A percentile compares a stretch with the other conserved stretches of the same genome.
Conservation (phyloP, 2,888 invertebrate species). For the Archips crataeganus region DNA sequence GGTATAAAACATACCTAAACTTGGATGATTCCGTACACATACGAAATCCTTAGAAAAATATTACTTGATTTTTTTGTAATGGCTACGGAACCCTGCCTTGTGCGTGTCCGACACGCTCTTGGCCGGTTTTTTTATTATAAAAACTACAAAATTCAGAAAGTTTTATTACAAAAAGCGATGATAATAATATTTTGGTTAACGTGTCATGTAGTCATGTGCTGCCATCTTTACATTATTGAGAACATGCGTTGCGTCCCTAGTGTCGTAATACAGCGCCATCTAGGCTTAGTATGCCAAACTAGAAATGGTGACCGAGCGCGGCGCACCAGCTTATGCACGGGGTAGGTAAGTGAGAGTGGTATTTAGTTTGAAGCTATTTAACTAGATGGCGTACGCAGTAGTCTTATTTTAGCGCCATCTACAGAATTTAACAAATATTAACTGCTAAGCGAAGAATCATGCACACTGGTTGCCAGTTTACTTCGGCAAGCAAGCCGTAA, state of each 20-base stretch:
- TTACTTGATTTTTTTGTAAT: no score
- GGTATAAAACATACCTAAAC: no score
- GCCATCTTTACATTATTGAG: slow-evolving; percentile 13
- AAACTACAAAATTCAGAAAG: not conserved
- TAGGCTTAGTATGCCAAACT: not conserved
- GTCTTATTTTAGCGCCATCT: slow-evolving; percentile 25
- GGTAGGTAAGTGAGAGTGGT: not conserved
- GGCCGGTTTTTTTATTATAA: no score
- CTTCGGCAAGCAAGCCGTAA: no score
- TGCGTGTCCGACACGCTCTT: no score
- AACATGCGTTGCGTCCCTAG: no score
- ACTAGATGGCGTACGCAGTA: slow-evolving; percentile 12
- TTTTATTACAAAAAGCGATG: not conserved
- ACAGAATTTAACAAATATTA: not conserved
- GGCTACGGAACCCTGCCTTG: no score
- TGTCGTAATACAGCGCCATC: slow-evolving; percentile 5
- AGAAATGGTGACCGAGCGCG: no score
- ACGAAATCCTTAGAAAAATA: no score
- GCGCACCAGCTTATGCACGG: no score
- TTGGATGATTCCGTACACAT: no score
- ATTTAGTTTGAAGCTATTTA: not conserved
- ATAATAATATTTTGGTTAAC: no score
- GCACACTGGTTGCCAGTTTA: not conserved
- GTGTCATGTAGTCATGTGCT: slow-evolving; percentile 11
- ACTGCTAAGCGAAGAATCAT: not conserved